These are phyloP conservation scores for Neocrepidodera transversa DNA, from an alignment of 2,888 invertebrate genomes.

Conservation along the genomic window DNA sequence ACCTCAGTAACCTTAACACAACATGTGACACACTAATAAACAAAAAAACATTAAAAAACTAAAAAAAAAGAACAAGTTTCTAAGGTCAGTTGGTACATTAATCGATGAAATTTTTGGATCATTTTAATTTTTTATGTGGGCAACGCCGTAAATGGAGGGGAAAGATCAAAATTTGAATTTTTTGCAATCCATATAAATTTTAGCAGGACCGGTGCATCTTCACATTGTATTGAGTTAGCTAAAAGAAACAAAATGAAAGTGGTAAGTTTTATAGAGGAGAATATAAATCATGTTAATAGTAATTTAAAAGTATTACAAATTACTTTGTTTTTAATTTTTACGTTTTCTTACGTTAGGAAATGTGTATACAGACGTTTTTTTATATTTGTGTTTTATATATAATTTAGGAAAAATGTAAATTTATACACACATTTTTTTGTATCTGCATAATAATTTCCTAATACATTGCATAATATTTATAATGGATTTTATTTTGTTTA, in stretches of 20 bases:
- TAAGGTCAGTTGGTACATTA: background rate
- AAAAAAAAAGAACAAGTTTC: slow-evolving; percentile 7
- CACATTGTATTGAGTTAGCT: background rate
- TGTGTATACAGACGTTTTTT: no score
- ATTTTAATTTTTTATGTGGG: slow-evolving; percentile 1
- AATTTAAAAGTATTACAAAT: no score
- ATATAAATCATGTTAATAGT: background rate
- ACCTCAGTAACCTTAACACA: no score
- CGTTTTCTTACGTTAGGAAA: background rate
- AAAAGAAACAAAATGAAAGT: slow-evolving; percentile 3
- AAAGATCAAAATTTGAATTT: background rate
- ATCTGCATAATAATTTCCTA: no score
- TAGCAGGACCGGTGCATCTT: slow-evolving; percentile 8
- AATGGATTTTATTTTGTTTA: no score
- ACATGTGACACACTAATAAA: no score
- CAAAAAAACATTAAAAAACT: background rate
- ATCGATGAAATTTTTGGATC: background rate
- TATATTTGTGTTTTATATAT: no score
- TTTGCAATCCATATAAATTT: slow-evolving; percentile 6
- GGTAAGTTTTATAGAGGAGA: no score
- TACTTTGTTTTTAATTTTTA: background rate
- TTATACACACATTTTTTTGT: no score
- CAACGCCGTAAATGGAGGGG: background rate
- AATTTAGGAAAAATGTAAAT: no score
- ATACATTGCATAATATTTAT: no score